Conservation (phyloP, 2,888 invertebrate genomes). For the Eupithecia dodoneata region DNA sequence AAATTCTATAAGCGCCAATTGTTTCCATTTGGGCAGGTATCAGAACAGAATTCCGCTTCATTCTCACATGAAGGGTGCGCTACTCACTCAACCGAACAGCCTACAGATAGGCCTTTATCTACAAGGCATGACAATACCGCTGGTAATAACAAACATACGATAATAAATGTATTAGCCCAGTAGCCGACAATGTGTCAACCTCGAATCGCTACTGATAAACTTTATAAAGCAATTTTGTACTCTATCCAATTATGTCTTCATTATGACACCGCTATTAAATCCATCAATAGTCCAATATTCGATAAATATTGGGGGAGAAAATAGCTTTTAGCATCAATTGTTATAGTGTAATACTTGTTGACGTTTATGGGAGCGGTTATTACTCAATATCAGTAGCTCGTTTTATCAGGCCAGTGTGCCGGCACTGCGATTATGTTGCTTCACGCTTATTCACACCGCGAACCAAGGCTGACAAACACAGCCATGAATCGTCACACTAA, state of each 20-base stretch:
- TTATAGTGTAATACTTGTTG: conserved; percentile 68
- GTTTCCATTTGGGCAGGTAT: conserved; percentile 67
- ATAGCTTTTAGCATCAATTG: conserved; percentile 59
- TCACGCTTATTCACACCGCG: conserved; percentile 63
- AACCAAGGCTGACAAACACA: conserved; percentile 52
- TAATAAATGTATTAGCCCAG: conserved; percentile 49
- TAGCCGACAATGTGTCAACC: conserved; percentile 41
- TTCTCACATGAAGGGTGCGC: conserved; percentile 53
- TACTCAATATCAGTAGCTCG: conserved; percentile 75
- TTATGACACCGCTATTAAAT: conserved; percentile 29
- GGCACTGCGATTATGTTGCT: conserved; percentile 68
- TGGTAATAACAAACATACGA: conserved; percentile 55
- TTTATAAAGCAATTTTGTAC: conserved; percentile 21
- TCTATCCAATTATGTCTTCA: conserved; percentile 28
- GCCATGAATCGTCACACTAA: conserved; percentile 68
- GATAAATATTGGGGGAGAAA: conserved; percentile 30
- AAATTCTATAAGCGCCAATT: conserved; percentile 58
- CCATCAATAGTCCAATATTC: conserved; percentile 29
- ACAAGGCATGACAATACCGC: conserved; percentile 53
- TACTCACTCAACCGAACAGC: conserved; percentile 67
- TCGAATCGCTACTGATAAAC: conserved; percentile 37
- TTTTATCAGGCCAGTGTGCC: conserved; percentile 74
- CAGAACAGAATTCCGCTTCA: conserved; percentile 50
- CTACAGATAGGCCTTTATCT: conserved; percentile 69
- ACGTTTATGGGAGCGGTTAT: conserved; percentile 76